Percentiles rank a stretch among this genome's conserved stretches.
Evolutionary conservation across 2,113 vertebrate species (phyloP).

Genomic region (Sakesphorus luctuosus): DNA sequence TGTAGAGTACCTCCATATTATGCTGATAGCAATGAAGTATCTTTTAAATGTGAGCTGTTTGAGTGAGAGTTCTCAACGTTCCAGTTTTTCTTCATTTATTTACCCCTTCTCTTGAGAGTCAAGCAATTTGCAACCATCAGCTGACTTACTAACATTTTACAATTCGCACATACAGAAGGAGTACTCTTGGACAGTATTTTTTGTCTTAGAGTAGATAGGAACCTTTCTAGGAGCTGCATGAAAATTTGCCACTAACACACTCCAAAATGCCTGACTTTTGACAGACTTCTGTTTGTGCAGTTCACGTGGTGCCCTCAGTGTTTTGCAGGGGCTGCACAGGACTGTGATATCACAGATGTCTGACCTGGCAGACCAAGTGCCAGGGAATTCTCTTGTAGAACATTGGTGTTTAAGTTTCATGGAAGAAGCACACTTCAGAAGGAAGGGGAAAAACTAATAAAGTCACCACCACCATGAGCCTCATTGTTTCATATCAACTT

Average conservation of each 20-base stretch:
- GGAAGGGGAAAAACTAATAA: neutral
- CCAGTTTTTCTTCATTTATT: neutral
- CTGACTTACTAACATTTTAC: neutral
- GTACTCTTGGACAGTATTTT: neutral
- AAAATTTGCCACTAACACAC: neutral
- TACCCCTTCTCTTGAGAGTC: neutral
- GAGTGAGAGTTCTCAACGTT: neutral
- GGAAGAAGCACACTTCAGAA: neutral
- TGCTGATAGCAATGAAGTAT: neutral
- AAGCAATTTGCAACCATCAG: neutral
- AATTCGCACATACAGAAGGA: neutral
- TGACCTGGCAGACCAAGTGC: neutral
- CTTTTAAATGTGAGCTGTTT: neutral
- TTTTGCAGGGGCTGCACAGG: neutral
- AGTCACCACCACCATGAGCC: neutral
- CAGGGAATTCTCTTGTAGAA: neutral
- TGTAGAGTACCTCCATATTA: neutral
- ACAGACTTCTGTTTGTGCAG: neutral
- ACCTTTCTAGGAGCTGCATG: neutral
- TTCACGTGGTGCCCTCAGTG: neutral
- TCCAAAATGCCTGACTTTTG: neutral
- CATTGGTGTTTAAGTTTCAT: rapidly evolving
- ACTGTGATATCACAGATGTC: neutral
- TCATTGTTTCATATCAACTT: neutral
- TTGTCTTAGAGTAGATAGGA: neutral